Percentiles rank a stretch among this genome's conserved stretches.
phyloP scores from a whole-genome alignment of 1,140 invertebrate genomes.

The Adelges cooleyi region DNA sequence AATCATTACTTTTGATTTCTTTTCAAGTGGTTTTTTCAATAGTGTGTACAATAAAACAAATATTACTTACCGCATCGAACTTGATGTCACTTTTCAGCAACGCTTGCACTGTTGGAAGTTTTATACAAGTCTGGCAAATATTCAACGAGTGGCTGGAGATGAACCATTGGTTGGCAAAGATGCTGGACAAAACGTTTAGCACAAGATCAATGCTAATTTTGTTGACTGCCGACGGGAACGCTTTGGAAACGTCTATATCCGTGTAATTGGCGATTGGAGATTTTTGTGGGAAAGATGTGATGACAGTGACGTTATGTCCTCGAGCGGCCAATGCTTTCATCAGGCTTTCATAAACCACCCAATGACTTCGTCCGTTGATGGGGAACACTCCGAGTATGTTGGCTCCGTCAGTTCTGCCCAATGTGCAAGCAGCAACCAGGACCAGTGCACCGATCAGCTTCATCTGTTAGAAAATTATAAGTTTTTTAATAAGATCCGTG shows the following conservation, averaged over 20 bases:
- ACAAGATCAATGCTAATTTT: not conserved
- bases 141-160: constrained; percentile 7
- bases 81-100: constrained; percentile 26
- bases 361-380: constrained; percentile 37
- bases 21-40: too few species aligned
- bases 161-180: constrained; percentile 2
- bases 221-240: not conserved
- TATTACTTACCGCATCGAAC: constrained; percentile 29
- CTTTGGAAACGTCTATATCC: constrained; percentile 37
- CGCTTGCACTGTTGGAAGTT: constrained; percentile 2
- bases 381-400: constrained; percentile 37
- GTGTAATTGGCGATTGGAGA: constrained; percentile 42
- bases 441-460: not conserved
- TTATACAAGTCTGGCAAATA: not conserved
- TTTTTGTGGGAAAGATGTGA: constrained; percentile 41
- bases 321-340: constrained; percentile 35
- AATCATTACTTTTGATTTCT: too few species aligned
- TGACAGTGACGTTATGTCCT: constrained; percentile 36
- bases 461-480: too few species aligned
- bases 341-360: constrained; percentile 36
- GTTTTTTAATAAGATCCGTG: too few species aligned
- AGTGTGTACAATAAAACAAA: too few species aligned
- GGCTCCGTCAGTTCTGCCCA: not conserved
- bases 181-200: not conserved
- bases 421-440: not conserved